Conservation (phyloP, 2,113 vertebrate genomes). For the Ictalurus punctatus region DNA sequence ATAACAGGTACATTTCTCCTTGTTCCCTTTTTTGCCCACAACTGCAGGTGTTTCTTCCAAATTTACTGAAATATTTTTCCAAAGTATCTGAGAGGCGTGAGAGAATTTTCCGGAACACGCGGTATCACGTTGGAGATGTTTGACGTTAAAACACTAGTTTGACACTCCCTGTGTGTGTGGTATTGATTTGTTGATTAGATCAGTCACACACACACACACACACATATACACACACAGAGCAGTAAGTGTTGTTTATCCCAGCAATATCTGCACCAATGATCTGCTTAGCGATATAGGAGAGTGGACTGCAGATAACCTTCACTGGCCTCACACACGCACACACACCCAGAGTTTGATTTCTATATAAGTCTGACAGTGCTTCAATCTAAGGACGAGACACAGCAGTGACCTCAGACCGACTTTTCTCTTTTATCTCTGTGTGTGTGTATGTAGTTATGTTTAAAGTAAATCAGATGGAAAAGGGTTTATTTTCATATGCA, state of each 20-base stretch:
- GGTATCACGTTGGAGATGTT: not conserved
- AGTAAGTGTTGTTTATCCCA: conserved; percentile 8
- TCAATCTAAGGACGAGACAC: not conserved
- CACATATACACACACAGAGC: not conserved
- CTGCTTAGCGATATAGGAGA: not conserved
- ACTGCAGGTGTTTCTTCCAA: not conserved
- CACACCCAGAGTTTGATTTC: conserved; percentile 19
- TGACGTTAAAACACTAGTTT: not conserved
- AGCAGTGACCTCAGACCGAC: conserved; percentile 13
- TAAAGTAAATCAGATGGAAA: conserved; percentile 44
- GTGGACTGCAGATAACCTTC: not conserved
- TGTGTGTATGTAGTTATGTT: conserved; percentile 35
- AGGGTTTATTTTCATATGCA: conserved; percentile 68
- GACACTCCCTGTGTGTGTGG: not conserved
- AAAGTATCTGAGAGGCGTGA: too few species aligned
- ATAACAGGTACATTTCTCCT: not conserved
- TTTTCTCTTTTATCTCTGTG: conserved; percentile 8
- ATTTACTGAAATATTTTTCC: not conserved
- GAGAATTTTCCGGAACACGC: not conserved
- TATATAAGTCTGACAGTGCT: not conserved
- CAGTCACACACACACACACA: not conserved
- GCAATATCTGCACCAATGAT: not conserved
- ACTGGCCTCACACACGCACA: not conserved
- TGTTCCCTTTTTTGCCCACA: not conserved
- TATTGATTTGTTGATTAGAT: conserved; percentile 31